phyloP scores from a whole-genome alignment of 2,888 invertebrate genomes.

The Ommatoiulus sabulosus region DNA sequence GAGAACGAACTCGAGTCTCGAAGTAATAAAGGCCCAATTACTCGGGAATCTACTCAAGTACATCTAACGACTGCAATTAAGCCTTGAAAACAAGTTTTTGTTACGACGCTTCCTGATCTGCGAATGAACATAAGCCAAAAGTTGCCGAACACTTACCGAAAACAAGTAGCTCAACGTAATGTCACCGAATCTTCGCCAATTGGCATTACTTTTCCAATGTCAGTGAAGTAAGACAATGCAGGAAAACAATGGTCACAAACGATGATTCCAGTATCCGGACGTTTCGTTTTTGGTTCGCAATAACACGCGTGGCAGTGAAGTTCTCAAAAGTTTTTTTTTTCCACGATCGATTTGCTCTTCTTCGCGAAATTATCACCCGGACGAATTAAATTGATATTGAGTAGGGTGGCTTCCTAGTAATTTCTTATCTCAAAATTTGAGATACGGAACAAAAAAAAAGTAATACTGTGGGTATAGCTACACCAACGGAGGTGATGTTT shows the following conservation, averaged over 20 bases:
- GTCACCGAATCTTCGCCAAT: neutral
- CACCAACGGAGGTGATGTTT: neutral
- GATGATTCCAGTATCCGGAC: neutral
- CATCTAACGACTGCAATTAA: no score
- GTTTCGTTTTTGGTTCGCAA: neutral
- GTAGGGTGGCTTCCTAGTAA: neutral
- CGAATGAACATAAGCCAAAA: no score
- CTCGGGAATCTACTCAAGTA: no score
- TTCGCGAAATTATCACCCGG: conserved; percentile 7
- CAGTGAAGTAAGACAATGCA: neutral
- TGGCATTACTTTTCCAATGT: conserved; percentile 13
- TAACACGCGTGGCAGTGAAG: neutral
- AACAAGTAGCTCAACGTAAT: neutral
- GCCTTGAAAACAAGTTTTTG: no score
- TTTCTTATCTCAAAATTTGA: neutral
- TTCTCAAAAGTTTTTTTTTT: neutral
- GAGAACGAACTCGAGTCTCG: no score
- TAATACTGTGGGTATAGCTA: conserved; percentile 2
- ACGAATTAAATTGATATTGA: neutral
- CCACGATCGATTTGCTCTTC: neutral
- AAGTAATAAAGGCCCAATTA: no score
- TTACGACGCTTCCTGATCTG: no score
- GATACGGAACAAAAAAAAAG: neutral
- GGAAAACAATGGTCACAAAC: neutral
- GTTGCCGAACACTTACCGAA: conserved; percentile 37